Evolutionary conservation across 2,888 invertebrate species (phyloP).

Genomic region (Cistogaster globosa): DNA sequence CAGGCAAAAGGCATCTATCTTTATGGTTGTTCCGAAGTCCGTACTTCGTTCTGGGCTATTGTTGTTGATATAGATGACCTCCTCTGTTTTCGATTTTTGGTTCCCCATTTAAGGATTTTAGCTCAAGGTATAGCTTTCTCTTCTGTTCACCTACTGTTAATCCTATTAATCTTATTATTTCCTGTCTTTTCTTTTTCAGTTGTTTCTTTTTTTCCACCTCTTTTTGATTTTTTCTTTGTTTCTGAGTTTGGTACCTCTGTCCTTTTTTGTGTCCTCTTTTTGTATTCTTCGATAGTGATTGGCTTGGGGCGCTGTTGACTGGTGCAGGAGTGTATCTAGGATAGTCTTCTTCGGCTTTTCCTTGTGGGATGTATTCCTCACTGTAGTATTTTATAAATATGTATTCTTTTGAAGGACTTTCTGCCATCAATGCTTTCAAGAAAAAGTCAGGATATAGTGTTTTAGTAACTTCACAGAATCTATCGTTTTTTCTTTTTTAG

Average conservation of each 20-base stretch:
- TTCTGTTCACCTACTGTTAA: slow-evolving; percentile 5
- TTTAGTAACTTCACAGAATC: too few relatives aligned
- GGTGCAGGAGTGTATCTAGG: background rate
- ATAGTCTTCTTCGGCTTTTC: background rate
- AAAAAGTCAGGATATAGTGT: too few relatives aligned
- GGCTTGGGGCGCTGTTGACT: slow-evolving; percentile 7
- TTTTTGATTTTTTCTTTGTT: background rate
- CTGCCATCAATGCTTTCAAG: background rate
- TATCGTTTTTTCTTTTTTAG: too few relatives aligned
- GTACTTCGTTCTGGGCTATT: slow-evolving; percentile 2
- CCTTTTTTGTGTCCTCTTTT: background rate
- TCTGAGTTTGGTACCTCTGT: background rate
- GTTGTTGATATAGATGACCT: slow-evolving; percentile 2
- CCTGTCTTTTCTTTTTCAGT: too few relatives aligned
- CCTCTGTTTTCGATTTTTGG: slow-evolving; percentile 1
- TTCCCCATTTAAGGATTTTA: background rate
- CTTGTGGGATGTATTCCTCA: too few relatives aligned
- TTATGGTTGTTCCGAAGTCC: background rate
- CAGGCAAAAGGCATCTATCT: background rate
- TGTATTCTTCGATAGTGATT: background rate
- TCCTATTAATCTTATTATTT: background rate
- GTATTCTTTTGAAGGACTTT: slow-evolving; percentile 3
- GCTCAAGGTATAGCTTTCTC: background rate
- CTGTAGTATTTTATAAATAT: too few relatives aligned
- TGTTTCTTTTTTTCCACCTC: too few relatives aligned